phyloP scores from a whole-genome alignment of 2,888 invertebrate species.

The Mechanitis mazaeus region DNA sequence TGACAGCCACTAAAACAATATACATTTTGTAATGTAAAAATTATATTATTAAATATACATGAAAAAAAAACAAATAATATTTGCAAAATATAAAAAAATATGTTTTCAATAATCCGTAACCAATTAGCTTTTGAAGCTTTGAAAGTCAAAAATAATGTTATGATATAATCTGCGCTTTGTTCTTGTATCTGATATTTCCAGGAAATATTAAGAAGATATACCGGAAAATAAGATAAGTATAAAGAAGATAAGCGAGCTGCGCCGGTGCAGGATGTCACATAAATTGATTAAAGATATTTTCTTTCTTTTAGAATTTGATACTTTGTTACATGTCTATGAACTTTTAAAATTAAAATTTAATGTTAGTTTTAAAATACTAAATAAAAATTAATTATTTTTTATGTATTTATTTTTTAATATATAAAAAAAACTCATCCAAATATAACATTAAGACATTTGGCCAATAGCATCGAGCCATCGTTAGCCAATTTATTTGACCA shows the following conservation, averaged over 20 bases:
- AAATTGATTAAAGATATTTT: constrained; percentile 1
- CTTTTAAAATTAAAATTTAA: too few relatives aligned
- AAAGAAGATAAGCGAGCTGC: too few relatives aligned
- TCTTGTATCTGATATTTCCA: constrained; percentile 1
- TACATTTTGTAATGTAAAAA: too few relatives aligned
- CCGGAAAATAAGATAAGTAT: too few relatives aligned
- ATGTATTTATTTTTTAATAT: too few relatives aligned
- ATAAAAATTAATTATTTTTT: too few relatives aligned
- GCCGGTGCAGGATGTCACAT: not conserved
- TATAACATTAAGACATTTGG: not conserved
- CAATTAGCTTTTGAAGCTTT: constrained; percentile 5
- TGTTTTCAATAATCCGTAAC: not conserved
- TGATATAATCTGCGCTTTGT: constrained; percentile 12
- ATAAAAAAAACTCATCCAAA: too few relatives aligned
- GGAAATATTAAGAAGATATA: constrained; percentile 5
- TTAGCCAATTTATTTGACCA: constrained; percentile 40
- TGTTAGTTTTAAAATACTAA: too few relatives aligned
- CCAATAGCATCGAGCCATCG: constrained; percentile 12
- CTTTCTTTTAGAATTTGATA: not conserved
- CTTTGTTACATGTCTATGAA: too few relatives aligned
- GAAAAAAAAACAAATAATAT: too few relatives aligned
- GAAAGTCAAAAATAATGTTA: not conserved
- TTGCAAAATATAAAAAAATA: too few relatives aligned
- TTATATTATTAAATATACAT: too few relatives aligned
- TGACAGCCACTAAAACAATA: not conserved